A percentile compares a stretch with the other conserved stretches of the same genome.
These are phyloP conservation scores for Drosophila rellima DNA, from an alignment of 2,888 invertebrate species.

Conservation along the genomic window DNA sequence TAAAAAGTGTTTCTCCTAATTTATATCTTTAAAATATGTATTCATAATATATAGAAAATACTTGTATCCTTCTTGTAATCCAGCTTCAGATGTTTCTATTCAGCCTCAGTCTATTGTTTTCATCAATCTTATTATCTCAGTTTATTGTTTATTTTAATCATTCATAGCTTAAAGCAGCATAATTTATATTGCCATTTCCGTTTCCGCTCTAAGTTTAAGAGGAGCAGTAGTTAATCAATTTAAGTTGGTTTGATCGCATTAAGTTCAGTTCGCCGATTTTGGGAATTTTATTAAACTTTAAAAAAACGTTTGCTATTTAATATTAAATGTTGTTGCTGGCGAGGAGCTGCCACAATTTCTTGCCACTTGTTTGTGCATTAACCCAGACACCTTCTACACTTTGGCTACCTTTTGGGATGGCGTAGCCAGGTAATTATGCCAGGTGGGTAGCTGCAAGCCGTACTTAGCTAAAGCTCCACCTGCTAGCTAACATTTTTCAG, in stretches of 20 bases:
- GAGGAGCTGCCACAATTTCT: not conserved
- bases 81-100: too few species aligned
- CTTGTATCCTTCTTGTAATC: too few species aligned
- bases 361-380: constrained; percentile 68
- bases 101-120: too few species aligned
- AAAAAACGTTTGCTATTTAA: constrained; percentile 14
- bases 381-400: constrained; percentile 42
- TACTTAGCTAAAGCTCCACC: constrained; percentile 29
- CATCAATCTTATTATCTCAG: too few species aligned
- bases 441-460: constrained; percentile 32
- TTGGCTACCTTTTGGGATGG: constrained; percentile 30
- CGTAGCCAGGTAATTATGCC: constrained; percentile 63
- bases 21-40: too few species aligned
- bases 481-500: constrained; percentile 58
- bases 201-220: not conserved
- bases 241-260: constrained; percentile 9
- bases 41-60: too few species aligned
- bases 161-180: not conserved
- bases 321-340: constrained; percentile 13
- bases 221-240: not conserved
- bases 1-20: too few species aligned
- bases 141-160: too few species aligned
- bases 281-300: constrained; percentile 9
- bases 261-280: constrained; percentile 7
- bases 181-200: not conserved